phyloP scores from a whole-genome alignment of 2,888 invertebrate species.

The Pterostichus madidus region DNA sequence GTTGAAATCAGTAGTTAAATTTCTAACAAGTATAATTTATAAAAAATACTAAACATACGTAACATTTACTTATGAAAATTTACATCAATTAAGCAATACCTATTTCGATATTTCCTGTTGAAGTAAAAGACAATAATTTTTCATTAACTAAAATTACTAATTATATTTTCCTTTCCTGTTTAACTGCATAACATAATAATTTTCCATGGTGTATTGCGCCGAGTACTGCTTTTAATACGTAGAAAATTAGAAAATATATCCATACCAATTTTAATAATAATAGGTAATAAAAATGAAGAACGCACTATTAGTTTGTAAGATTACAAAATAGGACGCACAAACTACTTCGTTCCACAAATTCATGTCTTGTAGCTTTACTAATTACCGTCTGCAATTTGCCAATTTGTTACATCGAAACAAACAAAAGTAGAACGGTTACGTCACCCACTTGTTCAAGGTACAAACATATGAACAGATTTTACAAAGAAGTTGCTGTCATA shows the following conservation, averaged over 20 bases:
- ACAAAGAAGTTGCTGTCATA: not conserved
- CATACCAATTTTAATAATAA: not conserved
- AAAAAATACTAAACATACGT: too few relatives aligned
- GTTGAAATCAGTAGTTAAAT: too few relatives aligned
- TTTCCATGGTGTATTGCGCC: not conserved
- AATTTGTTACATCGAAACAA: conserved; percentile 47
- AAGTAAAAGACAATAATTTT: conserved; percentile 3
- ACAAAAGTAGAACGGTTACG: conserved; percentile 52
- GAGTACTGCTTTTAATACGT: not conserved
- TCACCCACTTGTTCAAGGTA: conserved; percentile 21
- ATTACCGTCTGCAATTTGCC: conserved; percentile 49
- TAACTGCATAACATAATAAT: conserved; percentile 13
- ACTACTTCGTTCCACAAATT: conserved; percentile 30
- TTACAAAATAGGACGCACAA: conserved; percentile 7
- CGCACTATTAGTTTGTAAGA: conserved; percentile 15
- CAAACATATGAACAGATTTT: conserved; percentile 13
- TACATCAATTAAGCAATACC: conserved; percentile 2
- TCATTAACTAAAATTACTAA: not conserved
- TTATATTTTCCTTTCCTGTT: conserved; percentile 7
- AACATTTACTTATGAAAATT: conserved; percentile 4
- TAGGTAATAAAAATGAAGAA: not conserved
- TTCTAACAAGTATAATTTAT: too few relatives aligned
- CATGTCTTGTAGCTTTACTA: conserved; percentile 47
- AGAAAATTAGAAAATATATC: not conserved
- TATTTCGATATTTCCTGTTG: conserved; percentile 31